These are phyloP conservation scores for Nymphalis io DNA, from an alignment of 1,140 invertebrate species.

Conservation along the genomic window DNA sequence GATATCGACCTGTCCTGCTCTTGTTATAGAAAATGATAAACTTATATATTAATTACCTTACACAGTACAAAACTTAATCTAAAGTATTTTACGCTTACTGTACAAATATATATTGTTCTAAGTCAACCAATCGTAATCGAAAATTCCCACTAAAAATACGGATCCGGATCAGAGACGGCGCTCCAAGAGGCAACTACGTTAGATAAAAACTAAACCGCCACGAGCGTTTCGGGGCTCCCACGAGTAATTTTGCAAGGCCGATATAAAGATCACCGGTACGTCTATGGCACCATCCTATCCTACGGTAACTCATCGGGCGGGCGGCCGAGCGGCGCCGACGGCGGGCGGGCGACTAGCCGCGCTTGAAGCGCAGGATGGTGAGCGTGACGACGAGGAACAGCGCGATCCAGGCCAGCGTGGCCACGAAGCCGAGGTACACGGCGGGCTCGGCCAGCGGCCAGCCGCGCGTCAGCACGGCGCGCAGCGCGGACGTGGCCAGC, in stretches of 20 bases:
- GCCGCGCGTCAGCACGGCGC: slow-evolving; percentile 93
- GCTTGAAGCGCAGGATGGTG: slow-evolving; percentile 89
- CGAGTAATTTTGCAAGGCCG: neutral
- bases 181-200: neutral
- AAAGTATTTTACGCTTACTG: slow-evolving; percentile 9
- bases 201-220: slow-evolving; percentile 15
- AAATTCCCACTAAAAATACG: slow-evolving; percentile 6
- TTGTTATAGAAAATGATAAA: neutral
- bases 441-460: slow-evolving; percentile 91
- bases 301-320: slow-evolving; percentile 74
- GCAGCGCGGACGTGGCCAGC: slow-evolving; percentile 92
- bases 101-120: slow-evolving; percentile 3
- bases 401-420: slow-evolving; percentile 93
- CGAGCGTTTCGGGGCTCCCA: slow-evolving; percentile 20
- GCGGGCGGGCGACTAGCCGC: slow-evolving; percentile 59
- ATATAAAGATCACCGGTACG: slow-evolving; percentile 37
- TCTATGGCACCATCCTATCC: slow-evolving; percentile 76
- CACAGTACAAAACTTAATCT: neutral
- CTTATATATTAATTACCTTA: neutral
- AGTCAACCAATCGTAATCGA: slow-evolving; percentile 12
- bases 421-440: slow-evolving; percentile 94
- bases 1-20: neutral
- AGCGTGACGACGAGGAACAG: slow-evolving; percentile 92
- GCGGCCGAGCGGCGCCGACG: too few relatives aligned
- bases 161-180: neutral